Evolutionary conservation across 2,888 invertebrate genomes (phyloP), one percentile per base, ranked within the genome.

Genomic region (Cotesia congregata): DNA sequence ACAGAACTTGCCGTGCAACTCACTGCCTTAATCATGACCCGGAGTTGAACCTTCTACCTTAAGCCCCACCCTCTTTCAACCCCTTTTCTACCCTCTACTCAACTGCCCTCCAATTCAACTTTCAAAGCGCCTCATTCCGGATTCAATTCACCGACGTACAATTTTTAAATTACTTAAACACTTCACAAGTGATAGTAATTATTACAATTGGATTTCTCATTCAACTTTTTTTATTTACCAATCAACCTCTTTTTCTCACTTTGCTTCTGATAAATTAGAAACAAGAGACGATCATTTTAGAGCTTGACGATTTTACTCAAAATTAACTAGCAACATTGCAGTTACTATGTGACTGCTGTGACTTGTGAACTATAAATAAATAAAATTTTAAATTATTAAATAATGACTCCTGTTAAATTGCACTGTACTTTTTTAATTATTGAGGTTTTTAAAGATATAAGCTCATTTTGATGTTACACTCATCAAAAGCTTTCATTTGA

Each of bases 41-140:
- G 3, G 3, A 30, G 30, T 30, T 30, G 30, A 30, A 30, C 30
- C 30, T 30, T 30, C 30, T 30, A 30, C 30, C 30, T 30, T 30
- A 0, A 30, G 30, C 30, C 30, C 30, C 30, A 30, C 30, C 30
- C 30, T 30, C 30, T 30, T 30, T 30, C 30, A 30, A 30, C 30
- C 30, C 30, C 30, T 30, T n/a, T 40, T n/a, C 9, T 30, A 17
- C 15, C 62, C 15, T 17, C 62, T 17, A 62, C 62, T 62, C 62
- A 62, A 15, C 62, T 62, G 62, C 20, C 15, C 20, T 15, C 40
- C 67, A 59, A 73, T 67, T 65, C 12, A 65, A 50, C 73, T 65
- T 60, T 15, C 50, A 73, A 74, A 61, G 5, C 62, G 67, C 62
- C 68, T 68, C 61, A 68, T 74, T 74, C 17, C 9, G 68, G 40